A percentile compares a stretch with the other conserved stretches of the same genome.
Evolutionary conservation across 2,113 vertebrate genomes (phyloP).

Genomic region (Oceanites oceanicus): DNA sequence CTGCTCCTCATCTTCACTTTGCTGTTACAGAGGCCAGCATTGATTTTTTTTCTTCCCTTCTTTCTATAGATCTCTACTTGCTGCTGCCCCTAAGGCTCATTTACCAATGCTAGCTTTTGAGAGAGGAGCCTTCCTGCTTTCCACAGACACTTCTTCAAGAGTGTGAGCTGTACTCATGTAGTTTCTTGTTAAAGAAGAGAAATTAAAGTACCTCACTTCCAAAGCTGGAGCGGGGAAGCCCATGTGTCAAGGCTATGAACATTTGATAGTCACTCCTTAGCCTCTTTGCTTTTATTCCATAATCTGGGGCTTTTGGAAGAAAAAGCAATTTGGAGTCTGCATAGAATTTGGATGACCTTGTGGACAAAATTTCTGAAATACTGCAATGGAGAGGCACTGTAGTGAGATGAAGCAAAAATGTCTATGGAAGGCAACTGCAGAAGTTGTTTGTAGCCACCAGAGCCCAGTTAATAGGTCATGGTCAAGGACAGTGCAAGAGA

Average conservation of each 20-base stretch:
- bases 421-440: not conserved
- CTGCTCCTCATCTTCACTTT: not conserved
- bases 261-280: not conserved
- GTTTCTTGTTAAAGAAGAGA: not conserved
- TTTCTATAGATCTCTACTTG: not conserved
- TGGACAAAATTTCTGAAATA: not conserved
- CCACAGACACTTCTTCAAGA: not conserved
- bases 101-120: not conserved
- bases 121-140: not conserved
- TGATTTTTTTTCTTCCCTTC: not conserved
- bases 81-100: not conserved
- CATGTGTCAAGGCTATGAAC: not conserved
- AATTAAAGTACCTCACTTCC: not conserved
- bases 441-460: not conserved
- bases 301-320: not conserved
- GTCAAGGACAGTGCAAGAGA: not conserved
- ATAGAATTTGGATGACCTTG: not conserved
- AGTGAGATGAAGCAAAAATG: not conserved
- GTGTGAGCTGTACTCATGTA: not conserved
- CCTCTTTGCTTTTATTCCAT: not conserved
- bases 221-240: not conserved
- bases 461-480: not conserved
- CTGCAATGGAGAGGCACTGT: not conserved
- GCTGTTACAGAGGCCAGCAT: not conserved
- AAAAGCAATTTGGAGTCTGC: not conserved